Base-by-base conservation (phyloP, 2,797 vertebrate species). In the Melanotaenia nigrans region DNA sequence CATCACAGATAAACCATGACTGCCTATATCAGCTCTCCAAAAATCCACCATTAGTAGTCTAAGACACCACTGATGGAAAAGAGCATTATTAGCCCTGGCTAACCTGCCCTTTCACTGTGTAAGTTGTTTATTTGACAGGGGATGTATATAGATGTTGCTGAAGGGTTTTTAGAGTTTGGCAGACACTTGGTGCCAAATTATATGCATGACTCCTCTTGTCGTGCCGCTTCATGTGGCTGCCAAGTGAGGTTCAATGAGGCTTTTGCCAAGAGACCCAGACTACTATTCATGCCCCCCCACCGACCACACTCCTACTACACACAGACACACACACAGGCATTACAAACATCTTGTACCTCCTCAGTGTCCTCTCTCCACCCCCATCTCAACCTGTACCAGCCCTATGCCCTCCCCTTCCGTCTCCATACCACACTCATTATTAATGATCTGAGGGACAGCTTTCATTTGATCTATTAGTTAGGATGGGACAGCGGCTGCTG, bases 401-500 rank as follows among this genome's bases (percentile, higher is more conserved):
- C 85, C 85, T 55, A 51, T 83, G 82, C 82, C 85, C 85, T 87
- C 77, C 85, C 80, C 58, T 83, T 75, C 78, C 84, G 84, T 82
- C 90, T 86, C 91, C 85, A 82, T 79, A 84, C 89, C 88, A 75
- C 82, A 86, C 91, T 93, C 91, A 94, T 94, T 94, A 94, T 94
- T 94, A 92, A 94, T 94, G 92, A 91, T 93, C 92, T 91, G 89
- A 93, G 91, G 92, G 92, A 93, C 92, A 92, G 90, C 90, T 91
- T 94, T 91, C 89, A 94, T 94, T 94, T 94, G 92, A 94, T 94
- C 94, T 92, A 93, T 92, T 93, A 93, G 93, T 94, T 93, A 92
- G 90, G 84, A 89, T 79, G 86, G 90, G 90, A 90, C 79, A 79
- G 87, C 75, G 88, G 90, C 89, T 90, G 91, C 90, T 90, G 90